Conservation (phyloP, 2,888 invertebrate species). For the Drosophila kuntzei region DNA sequence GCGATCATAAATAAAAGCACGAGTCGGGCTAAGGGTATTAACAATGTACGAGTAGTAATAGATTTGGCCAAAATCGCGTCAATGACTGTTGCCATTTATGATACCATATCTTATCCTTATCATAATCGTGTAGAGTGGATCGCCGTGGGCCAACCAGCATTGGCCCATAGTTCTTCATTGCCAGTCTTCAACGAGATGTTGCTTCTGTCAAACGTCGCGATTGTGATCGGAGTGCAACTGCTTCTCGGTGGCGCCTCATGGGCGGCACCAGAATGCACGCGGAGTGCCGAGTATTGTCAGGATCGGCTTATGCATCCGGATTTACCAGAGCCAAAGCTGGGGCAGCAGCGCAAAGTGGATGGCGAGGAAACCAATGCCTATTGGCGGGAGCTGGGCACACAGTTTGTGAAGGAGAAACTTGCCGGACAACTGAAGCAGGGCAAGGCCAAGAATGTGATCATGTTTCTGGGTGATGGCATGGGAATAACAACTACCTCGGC, state of each 20-base stretch:
- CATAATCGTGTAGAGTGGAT: slow-evolving; percentile 20
- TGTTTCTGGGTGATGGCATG: slow-evolving; percentile 96
- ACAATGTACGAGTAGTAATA: slow-evolving; percentile 32
- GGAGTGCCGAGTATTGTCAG: slow-evolving; percentile 71
- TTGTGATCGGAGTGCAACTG: slow-evolving; percentile 41
- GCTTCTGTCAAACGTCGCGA: slow-evolving; percentile 45
- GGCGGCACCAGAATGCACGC: slow-evolving; percentile 71
- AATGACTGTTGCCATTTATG: slow-evolving; percentile 43
- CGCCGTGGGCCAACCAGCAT: neutral
- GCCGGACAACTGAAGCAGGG: slow-evolving; percentile 80
- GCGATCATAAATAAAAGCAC: slow-evolving; percentile 65
- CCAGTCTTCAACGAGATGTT: slow-evolving; percentile 67
- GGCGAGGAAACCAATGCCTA: slow-evolving; percentile 73
- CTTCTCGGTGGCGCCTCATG: slow-evolving; percentile 25
- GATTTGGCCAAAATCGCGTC: slow-evolving; percentile 35
- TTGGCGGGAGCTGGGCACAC: slow-evolving; percentile 76
- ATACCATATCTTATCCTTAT: slow-evolving; percentile 64
- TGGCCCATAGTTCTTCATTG: neutral
- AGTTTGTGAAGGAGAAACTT: slow-evolving; percentile 81
- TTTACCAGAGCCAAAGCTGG: slow-evolving; percentile 45
- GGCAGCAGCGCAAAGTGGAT: slow-evolving; percentile 20
- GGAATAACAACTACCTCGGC: slow-evolving; percentile 93
- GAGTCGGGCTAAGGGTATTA: slow-evolving; percentile 45
- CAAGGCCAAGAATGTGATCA: slow-evolving; percentile 91
- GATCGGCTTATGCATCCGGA: slow-evolving; percentile 82